Base-by-base conservation (phyloP, 2,797 vertebrate genomes). In the Diceros bicornis region DNA sequence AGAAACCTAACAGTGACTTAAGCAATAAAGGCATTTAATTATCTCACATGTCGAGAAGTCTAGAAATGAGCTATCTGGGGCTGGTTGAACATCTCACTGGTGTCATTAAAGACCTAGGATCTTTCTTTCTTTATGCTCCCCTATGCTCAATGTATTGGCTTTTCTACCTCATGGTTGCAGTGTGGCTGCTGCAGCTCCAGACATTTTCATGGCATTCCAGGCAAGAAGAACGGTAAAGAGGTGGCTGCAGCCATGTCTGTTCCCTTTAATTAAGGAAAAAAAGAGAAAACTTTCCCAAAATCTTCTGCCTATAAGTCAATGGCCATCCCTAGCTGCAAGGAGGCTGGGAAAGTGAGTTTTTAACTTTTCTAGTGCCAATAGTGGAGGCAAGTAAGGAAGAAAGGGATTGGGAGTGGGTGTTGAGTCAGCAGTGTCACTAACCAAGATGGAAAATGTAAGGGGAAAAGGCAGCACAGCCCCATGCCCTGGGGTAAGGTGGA, bases 191-290 rank as follows among this genome's bases (percentile, higher is more conserved):
- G 29, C 34, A 59, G 71, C n/a, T 59, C 32, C 34, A 2, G 61
- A 41, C 52, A 50, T 96, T 78, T 89, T 78, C 92, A 74, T 41
- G 62, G 29, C 10, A 32, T 91, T 86, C 68, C 85, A 94, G 72
- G 59, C 32, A 69, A 61, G 64, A 44, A 75, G 29, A 79, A 12
- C 9, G 41, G 74, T 32, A 21, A 75, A 84, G 84, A 55, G 55
- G 61, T 37, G 37, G 27, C 17, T 34, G 29, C 18, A 50, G 55
- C 17, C 50, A 75, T 5, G 11, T 41, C 91, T 90, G 2, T 64
- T 84, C 6, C 83, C n/a, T 69, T 89, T 47, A n/a, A 92, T 47
- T 7, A 86, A 85, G 17, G 50, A 37, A 13, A 69, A 2, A 82
- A 7, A 72, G 47, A 68, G 47, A 68, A 34, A 59, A 6, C 25